Base-by-base conservation (phyloP, 2,797 vertebrate species). In the Neosalanx taihuensis region DNA sequence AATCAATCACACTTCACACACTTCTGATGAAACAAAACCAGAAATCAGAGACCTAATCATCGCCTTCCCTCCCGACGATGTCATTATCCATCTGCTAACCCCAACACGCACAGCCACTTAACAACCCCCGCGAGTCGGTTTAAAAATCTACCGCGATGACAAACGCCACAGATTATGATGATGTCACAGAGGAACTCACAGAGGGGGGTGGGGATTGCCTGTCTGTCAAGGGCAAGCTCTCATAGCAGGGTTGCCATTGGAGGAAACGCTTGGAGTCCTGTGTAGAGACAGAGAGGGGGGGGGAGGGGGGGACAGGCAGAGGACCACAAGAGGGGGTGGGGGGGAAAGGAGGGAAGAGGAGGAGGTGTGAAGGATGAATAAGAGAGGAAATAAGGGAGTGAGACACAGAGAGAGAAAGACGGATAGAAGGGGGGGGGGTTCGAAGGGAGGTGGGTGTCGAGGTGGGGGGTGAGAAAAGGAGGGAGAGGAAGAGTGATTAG, bases 181-280 rank as follows among this genome's bases (percentile, higher is more conserved):
- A 87, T 69, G 83, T 86, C 87, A 93, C 88, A 92, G 86, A 92
- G 90, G 89, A 89, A 94, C 93, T 94, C 92, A 94, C 93, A 92
- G 94, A 94, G 87, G 93, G 94, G 91, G 93, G 94, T 87, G 93
- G 93, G 93, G 89, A 92, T 92, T 94, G 94, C 91, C 93, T 92
- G 85, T 94, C 91, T 90, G 91, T 92, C 84, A 93, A 85, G 87
- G 94, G 90, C 83, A 95, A 91, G 87, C 93, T 95, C 92, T 97
- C 96, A 97, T 94, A 97, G 94, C 92, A 97, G 85, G 96, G 95
- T 94, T 97, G 96, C 95, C 95, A 97, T 94, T 97, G 95, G 90
- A 97, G 94, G 87, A 96, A 96, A 91, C 94, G 95, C 94, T 97
- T 97, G 91, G 95, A 96, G 93, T 97, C 95, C 96, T 97, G 92